Evolutionary conservation across 2,888 invertebrate species (phyloP).

Genomic region (Drosophila mimica): DNA sequence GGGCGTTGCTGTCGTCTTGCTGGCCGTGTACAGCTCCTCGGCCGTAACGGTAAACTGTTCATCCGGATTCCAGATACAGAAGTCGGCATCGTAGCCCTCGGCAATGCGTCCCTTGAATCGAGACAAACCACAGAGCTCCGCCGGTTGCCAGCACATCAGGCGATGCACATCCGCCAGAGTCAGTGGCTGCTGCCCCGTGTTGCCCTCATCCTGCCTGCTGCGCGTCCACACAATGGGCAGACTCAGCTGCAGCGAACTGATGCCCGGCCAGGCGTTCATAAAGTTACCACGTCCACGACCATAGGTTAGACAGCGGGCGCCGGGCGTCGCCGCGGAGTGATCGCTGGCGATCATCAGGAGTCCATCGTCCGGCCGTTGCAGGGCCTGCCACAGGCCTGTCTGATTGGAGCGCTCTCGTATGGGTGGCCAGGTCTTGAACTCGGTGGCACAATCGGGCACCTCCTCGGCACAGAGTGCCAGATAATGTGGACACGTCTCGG

Average conservation of each 20-base stretch:
- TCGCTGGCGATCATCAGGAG: slow-evolving; percentile 89
- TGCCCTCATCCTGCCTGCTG: slow-evolving; percentile 83
- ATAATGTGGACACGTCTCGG: slow-evolving; percentile 91
- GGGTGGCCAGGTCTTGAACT: slow-evolving; percentile 91
- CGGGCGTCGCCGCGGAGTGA: slow-evolving; percentile 89
- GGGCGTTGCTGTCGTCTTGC: slow-evolving; percentile 88
- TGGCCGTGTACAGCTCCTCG: slow-evolving; percentile 88
- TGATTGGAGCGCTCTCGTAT: slow-evolving; percentile 88
- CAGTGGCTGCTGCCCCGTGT: slow-evolving; percentile 49
- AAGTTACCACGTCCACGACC: slow-evolving; percentile 87
- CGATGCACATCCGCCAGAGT: slow-evolving; percentile 86
- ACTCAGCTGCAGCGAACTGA: slow-evolving; percentile 90
- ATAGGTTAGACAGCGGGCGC: slow-evolving; percentile 86
- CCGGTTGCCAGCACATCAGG: slow-evolving; percentile 88
- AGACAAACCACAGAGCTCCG: slow-evolving; percentile 88
- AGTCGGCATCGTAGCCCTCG: slow-evolving; percentile 89
- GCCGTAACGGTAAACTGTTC: slow-evolving; percentile 86
- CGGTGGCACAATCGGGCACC: slow-evolving; percentile 88
- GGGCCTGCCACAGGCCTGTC: slow-evolving; percentile 88
- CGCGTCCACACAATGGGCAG: slow-evolving; percentile 89
- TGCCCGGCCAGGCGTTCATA: slow-evolving; percentile 90
- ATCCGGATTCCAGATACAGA: slow-evolving; percentile 90
- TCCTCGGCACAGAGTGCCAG: slow-evolving; percentile 88
- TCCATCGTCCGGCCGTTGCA: slow-evolving; percentile 85
- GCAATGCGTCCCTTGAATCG: slow-evolving; percentile 88